Percentiles rank a stretch among this genome's conserved stretches.
These are phyloP conservation scores for Drosophila merina DNA, from an alignment of 2,888 invertebrate species.

Conservation along the genomic window DNA sequence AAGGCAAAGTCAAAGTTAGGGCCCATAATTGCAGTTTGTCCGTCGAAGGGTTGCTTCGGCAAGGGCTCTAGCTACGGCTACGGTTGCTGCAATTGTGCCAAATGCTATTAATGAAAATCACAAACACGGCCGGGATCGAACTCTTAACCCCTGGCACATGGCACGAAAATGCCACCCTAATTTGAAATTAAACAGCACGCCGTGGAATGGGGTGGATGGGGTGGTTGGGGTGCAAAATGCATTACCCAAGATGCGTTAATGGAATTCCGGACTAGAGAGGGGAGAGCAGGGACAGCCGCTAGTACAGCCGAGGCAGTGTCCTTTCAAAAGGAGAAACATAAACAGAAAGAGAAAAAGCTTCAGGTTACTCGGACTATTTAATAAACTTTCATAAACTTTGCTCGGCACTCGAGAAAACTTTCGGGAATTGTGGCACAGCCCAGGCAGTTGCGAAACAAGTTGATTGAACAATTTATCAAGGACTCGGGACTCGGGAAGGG, in stretches of 20 bases:
- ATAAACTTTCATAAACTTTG: constrained; percentile 49
- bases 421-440: constrained; percentile 54
- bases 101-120: constrained; percentile 75
- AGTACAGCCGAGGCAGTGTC: constrained; percentile 1
- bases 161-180: constrained; percentile 71
- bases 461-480: constrained; percentile 73
- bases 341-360: constrained; percentile 30
- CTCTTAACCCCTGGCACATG: constrained; percentile 52
- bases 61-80: not conserved
- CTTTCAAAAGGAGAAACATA: constrained; percentile 25
- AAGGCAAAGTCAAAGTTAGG: constrained; percentile 49
- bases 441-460: constrained; percentile 71
- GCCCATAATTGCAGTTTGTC: constrained; percentile 66
- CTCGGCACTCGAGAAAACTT: constrained; percentile 38
- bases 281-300: constrained; percentile 1
- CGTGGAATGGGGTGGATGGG: constrained; percentile 15
- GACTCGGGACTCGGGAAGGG: constrained; percentile 18
- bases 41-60: constrained; percentile 52
- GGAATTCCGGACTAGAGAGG: constrained; percentile 9
- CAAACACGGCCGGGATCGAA: constrained; percentile 52
- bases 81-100: constrained; percentile 60
- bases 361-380: constrained; percentile 41
- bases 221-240: constrained; percentile 44
- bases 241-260: constrained; percentile 47
- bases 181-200: constrained; percentile 63